Percentiles rank a stretch among this genome's conserved stretches.
Evolutionary conservation across 2,113 vertebrate species (phyloP).

Genomic region (Nibea coibor): DNA sequence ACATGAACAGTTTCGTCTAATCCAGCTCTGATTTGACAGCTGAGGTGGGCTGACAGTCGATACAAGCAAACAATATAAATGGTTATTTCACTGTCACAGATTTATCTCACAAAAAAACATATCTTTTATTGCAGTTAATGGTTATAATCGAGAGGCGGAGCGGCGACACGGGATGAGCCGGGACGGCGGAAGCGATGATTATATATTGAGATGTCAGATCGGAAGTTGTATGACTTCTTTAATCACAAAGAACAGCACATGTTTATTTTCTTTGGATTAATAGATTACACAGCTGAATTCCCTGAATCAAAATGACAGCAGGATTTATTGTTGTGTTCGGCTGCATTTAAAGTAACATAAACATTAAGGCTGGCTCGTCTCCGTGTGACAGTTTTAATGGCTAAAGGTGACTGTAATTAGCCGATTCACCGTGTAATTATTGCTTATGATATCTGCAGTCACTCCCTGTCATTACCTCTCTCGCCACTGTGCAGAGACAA

Average conservation of each 20-base stretch:
- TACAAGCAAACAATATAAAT: conserved; percentile 19
- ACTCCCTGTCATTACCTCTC: neutral
- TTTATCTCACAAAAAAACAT: neutral
- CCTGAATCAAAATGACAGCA: neutral
- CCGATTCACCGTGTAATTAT: neutral
- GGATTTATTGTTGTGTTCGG: neutral
- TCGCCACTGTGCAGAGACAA: neutral
- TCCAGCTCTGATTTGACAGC: conserved; percentile 3
- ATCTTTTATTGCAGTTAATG: neutral
- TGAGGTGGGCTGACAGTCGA: neutral
- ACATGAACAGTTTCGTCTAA: neutral
- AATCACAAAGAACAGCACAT: neutral
- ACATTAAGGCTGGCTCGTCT: neutral
- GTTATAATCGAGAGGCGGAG: neutral
- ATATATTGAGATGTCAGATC: neutral
- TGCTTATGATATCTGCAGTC: neutral
- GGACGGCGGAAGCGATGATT: neutral
- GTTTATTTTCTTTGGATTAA: neutral
- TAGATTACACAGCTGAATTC: too few species aligned
- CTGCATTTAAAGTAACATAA: neutral
- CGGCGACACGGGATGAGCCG: neutral
- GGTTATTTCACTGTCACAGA: conserved; percentile 12
- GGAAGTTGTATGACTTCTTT: neutral
- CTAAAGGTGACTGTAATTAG: neutral
- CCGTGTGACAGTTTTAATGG: neutral